Percentiles rank a stretch among this genome's conserved stretches.
phyloP scores from a whole-genome alignment of 2,113 vertebrate species.

The Psittacula cyanocephala region DNA sequence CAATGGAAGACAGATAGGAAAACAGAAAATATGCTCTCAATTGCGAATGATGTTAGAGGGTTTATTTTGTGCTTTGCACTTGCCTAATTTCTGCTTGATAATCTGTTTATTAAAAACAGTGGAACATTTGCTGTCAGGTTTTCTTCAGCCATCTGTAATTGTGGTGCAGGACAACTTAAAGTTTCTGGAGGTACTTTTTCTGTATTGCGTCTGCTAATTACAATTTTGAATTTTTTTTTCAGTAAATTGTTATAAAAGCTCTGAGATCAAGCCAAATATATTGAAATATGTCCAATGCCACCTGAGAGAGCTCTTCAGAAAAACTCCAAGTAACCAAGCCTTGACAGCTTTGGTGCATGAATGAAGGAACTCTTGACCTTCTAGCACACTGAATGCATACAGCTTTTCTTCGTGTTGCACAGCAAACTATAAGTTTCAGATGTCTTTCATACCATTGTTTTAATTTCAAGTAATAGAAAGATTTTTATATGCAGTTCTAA shows the following conservation, averaged over 20 bases:
- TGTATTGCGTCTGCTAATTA: neutral
- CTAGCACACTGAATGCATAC: too few species aligned
- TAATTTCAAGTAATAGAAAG: constrained; percentile 2
- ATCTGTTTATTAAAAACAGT: neutral
- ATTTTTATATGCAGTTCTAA: neutral
- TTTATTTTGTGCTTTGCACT: neutral
- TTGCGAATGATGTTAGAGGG: neutral
- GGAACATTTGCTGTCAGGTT: neutral
- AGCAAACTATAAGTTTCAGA: neutral
- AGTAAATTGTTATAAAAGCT: neutral
- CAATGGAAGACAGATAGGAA: neutral
- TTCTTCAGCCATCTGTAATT: neutral
- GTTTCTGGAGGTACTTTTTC: neutral
- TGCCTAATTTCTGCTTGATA: neutral
- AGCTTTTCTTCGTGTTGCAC: neutral
- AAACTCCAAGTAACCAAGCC: neutral
- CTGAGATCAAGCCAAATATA: neutral
- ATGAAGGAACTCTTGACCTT: neutral
- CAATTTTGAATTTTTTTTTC: neutral
- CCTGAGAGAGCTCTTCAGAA: neutral
- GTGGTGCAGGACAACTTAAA: neutral
- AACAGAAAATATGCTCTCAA: neutral
- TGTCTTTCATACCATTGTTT: constrained; percentile 10
- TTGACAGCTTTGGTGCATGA: neutral
- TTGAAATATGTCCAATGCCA: neutral